Base-by-base conservation (phyloP, 2,888 invertebrate genomes). In the Brenthis hecate region DNA sequence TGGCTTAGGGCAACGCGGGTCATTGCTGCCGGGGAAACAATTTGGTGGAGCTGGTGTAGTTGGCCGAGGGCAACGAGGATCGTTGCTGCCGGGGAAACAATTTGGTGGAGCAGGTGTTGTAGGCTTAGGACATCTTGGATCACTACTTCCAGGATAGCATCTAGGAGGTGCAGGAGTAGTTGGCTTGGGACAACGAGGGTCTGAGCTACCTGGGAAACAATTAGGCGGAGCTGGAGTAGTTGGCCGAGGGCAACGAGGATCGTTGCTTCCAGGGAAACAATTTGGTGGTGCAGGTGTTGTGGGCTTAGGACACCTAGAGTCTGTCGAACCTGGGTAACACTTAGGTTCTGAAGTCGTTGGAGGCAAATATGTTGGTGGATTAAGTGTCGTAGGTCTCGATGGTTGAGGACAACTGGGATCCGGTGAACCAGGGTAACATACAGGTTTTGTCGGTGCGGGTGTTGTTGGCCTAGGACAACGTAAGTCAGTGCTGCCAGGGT, bases 371-470 rank as follows among this genome's bases (percentile, higher is more conserved):
- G 80, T 83, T 0, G 81, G 81, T 14, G 82, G 81, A 43, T 77
- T 77, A 19, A 78, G 67, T 13, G 83, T 82, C 2, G 84, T 80
- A 0, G 82, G 81, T 23, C 75, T 75, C 0, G 85, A 67, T 56
- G 4, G 80, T 74, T 1, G 79, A 76, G 87, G 83, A 64, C 82
- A 84, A 0, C 80, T 28, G 0, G 80, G 74, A 55, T 84, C 81
- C 0, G 71, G 60, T 6, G 77, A 79, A 0, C 86, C 88, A 0
- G 85, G 86, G 68, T 71, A 85, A 54, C 87, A 86, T 0, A 43
- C 69, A 0, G 78, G 80, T n/a, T 73, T 78, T 0, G 32, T 75
- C 0, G 78, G 74, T 0, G 80, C 74, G 0, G 84, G 77, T 0
- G 79, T 76, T 0, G 78, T 78, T 1, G 77, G 77, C 60, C 75